Evolutionary conservation across 92 coral and sea anemone species (phyloP).

Genomic region (Palythoa heliodiscus): DNA sequence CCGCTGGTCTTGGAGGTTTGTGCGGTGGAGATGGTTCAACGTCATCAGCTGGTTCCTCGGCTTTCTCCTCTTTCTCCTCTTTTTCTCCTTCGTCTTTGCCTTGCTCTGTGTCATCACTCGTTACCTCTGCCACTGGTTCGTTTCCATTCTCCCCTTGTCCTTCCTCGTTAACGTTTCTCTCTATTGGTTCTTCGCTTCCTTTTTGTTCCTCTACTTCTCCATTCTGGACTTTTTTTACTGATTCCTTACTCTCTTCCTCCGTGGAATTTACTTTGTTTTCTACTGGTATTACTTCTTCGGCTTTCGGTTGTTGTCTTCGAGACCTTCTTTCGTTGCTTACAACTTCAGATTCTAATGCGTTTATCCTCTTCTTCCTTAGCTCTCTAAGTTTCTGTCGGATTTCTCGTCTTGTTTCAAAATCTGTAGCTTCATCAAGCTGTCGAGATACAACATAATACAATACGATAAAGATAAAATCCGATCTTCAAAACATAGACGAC

Average conservation of each 20-base stretch:
- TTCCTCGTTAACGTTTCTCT: slow-evolving; percentile 45
- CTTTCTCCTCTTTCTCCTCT: slow-evolving; percentile 29
- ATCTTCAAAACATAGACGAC: too few species aligned
- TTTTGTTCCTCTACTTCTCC: slow-evolving; percentile 51
- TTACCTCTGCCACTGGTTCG: slow-evolving; percentile 18
- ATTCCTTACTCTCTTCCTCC: slow-evolving; percentile 28
- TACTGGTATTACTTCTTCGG: slow-evolving; percentile 13
- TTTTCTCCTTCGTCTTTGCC: slow-evolving; percentile 44
- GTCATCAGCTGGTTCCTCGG: slow-evolving; percentile 47
- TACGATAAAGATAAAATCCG: too few species aligned
- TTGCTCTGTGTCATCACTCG: slow-evolving; percentile 52
- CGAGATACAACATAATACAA: not conserved
- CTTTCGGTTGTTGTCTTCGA: slow-evolving; percentile 58
- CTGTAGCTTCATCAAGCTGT: slow-evolving; percentile 89
- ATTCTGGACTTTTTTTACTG: slow-evolving; percentile 59
- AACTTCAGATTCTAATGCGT: slow-evolving; percentile 68
- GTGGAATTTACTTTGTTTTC: slow-evolving; percentile 24
- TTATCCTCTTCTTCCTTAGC: slow-evolving; percentile 83
- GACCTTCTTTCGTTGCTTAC: slow-evolving; percentile 47
- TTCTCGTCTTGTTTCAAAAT: slow-evolving; percentile 85
- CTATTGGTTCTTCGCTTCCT: slow-evolving; percentile 30
- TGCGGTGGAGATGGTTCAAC: slow-evolving; percentile 48
- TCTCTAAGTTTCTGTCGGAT: slow-evolving; percentile 87
- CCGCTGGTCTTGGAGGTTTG: slow-evolving; percentile 45
- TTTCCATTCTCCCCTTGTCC: slow-evolving; percentile 16